These are phyloP conservation scores for Diplodus puntazzo DNA, from an alignment of 2,797 vertebrate genomes.

Conservation along the genomic window DNA sequence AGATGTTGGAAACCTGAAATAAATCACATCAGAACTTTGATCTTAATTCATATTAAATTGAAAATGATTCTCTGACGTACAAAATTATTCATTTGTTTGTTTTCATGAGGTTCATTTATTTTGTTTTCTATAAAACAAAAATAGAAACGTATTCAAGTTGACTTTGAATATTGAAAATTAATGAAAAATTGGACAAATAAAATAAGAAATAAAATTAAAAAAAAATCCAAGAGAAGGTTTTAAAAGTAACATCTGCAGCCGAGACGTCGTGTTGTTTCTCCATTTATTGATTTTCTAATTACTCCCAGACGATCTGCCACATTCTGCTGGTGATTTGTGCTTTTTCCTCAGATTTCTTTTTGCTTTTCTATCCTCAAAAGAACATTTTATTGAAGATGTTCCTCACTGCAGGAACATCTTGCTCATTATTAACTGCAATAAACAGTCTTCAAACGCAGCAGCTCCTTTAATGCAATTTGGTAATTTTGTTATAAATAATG, in stretches of 20 bases:
- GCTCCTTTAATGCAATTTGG: not conserved
- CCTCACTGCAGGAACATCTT: not conserved
- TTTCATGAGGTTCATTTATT: not conserved
- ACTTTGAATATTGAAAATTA: not conserved
- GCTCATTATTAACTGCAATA: accelerated
- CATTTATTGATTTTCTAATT: not conserved
- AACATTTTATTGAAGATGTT: not conserved
- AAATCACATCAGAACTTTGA: not conserved
- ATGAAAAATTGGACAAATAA: not conserved
- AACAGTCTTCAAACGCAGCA: not conserved
- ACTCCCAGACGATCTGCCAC: not conserved
- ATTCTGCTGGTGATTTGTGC: not conserved
- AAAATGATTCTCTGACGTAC: not conserved
- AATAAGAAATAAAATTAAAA: too few species aligned
- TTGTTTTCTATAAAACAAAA: not conserved
- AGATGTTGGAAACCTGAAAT: not conserved
- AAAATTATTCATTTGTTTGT: not conserved
- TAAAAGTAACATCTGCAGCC: not conserved
- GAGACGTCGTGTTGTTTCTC: not conserved
- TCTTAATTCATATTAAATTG: not conserved
- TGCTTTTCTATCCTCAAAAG: not conserved
- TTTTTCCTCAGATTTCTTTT: not conserved
- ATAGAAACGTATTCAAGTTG: not conserved
- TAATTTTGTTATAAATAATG: not conserved
- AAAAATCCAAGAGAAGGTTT: accelerated